Evolutionary conservation across 2,888 invertebrate genomes (phyloP), one percentile per base, ranked within the genome.

Genomic region (Teinopalpus imperialis): DNA sequence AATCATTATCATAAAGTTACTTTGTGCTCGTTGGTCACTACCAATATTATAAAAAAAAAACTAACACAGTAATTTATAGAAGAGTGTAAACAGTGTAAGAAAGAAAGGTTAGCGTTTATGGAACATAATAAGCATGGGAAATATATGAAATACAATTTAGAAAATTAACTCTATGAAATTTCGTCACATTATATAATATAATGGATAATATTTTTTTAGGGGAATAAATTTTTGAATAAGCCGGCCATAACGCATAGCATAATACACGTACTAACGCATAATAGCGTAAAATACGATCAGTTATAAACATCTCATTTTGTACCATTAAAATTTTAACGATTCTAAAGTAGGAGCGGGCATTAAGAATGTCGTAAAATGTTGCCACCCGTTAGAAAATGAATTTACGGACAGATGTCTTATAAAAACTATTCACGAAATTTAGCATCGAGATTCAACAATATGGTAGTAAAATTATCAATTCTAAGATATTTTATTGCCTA

Each of bases 361-460:
- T 76, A 77, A 79, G 77, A 67, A 56, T 50, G 63, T 70, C 65
- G 64, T 81, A 74, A 79, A 76, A 64, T 67, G 60, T 66, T 68
- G 66, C 76, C 73, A 72, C 72, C 70, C 69, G 63, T 61, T 65
- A 59, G 61, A 61, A 51, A 50, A 53, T 50, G 36, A 52, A 43
- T 49, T 52, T 53, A 31, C 26, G 34, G 36, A 43, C 63, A 66
- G 55, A 56, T 54, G 61, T 59, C 6, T 26, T 27, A 20, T 24
- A 36, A 23, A 46, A 40, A 39, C 35, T 40, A 35, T 46, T 39
- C 14, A 32, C n/a, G 3, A 16, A 21, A 40, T 31, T 20, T 21
- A 23, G 12, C 24, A 24, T 31, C 7, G 31, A 32, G 13, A 37
- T 27, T 39, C 20, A 30, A 34, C 32, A 45, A 32, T 26, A 1